Evolutionary conservation across 2,113 vertebrate genomes (phyloP).

Genomic region (Amblyopsis rosae): DNA sequence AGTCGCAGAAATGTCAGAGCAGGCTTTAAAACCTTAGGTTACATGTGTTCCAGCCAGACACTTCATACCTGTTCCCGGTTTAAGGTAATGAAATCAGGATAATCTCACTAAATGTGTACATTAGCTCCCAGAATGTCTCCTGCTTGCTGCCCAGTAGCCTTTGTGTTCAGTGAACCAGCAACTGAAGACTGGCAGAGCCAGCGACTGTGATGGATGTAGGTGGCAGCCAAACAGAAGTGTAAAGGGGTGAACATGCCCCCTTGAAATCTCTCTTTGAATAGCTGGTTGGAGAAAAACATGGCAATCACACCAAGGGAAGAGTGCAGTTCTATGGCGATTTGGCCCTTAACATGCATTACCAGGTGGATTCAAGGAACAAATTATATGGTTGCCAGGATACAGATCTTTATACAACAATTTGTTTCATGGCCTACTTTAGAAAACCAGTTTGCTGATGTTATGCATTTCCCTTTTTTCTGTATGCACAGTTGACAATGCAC

Average conservation of each 20-base stretch:
- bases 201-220: neutral
- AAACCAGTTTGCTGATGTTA: constrained; percentile 5
- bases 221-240: constrained; percentile 6
- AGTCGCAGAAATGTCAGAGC: neutral
- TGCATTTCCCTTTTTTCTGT: too few relatives aligned
- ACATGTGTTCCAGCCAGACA: neutral
- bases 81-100: neutral
- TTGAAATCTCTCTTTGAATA: constrained; percentile 18
- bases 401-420: constrained; percentile 30
- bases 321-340: constrained; percentile 3
- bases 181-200: neutral
- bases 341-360: constrained; percentile 30
- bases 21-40: neutral
- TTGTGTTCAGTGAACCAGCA: neutral
- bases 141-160: too few relatives aligned
- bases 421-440: constrained; percentile 25
- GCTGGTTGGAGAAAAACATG: constrained; percentile 43
- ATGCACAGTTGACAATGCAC: too few relatives aligned
- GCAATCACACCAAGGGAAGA: constrained; percentile 43
- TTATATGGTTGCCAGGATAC: constrained; percentile 56
- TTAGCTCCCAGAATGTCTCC: too few relatives aligned
- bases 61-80: neutral
- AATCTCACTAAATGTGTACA: neutral
- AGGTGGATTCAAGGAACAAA: constrained; percentile 39
- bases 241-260: constrained; percentile 12